A percentile compares a stretch with the other conserved stretches of the same genome.
Conservation (phyloP, 2,113 vertebrate genomes). For the Psephotus haematonotus region DNA sequence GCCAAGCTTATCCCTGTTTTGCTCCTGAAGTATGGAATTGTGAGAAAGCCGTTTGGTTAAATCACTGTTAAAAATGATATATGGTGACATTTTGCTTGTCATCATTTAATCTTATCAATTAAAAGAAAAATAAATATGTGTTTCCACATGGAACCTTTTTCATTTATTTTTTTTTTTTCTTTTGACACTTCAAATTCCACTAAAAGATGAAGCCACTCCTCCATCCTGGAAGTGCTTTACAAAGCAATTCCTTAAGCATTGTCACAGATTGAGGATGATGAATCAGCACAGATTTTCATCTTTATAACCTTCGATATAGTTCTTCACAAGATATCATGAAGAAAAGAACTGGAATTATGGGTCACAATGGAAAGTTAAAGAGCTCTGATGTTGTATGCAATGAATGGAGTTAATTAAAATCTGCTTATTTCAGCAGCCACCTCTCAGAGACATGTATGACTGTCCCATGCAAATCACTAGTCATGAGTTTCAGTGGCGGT, state of each 20-base stretch:
- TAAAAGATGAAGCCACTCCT: neutral
- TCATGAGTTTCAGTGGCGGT: neutral
- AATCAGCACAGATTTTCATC: neutral
- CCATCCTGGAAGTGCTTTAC: neutral
- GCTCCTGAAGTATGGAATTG: neutral
- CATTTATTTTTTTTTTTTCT: neutral
- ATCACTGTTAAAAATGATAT: neutral
- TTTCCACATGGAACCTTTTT: neutral
- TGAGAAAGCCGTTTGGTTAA: neutral
- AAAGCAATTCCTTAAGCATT: neutral
- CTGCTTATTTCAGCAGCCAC: constrained; percentile 9
- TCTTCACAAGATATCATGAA: neutral
- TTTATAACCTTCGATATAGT: neutral
- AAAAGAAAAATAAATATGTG: neutral
- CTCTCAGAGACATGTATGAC: neutral
- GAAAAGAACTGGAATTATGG: neutral
- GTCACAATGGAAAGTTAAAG: neutral
- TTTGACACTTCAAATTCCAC: neutral
- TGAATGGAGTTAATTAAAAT: neutral
- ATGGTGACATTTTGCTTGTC: neutral
- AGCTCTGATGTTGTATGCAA: neutral
- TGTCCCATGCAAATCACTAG: neutral
- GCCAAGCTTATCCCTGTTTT: rapidly evolving
- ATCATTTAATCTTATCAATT: neutral
- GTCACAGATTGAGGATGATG: neutral